Percentiles rank a stretch among this genome's conserved stretches.
Evolutionary conservation across 2,888 invertebrate species (phyloP).

Genomic region (Melanostoma scalare): DNA sequence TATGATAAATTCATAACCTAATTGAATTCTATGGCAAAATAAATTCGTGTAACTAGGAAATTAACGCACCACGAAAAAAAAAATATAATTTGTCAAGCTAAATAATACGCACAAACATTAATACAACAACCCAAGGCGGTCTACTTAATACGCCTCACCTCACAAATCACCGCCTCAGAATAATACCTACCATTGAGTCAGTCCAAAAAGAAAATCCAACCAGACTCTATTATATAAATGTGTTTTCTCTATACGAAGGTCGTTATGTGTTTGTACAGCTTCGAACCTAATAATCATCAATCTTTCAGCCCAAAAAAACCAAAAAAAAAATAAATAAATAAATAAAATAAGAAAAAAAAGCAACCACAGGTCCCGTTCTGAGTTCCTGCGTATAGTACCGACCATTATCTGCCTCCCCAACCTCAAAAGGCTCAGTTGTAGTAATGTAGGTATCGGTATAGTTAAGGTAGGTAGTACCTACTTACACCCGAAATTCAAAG

Average conservation of each 20-base stretch:
- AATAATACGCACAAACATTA: too few species aligned
- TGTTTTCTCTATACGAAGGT: neutral
- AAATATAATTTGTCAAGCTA: neutral
- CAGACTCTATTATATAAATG: constrained; percentile 2
- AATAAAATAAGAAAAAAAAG: constrained; percentile 11
- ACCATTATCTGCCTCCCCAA: constrained; percentile 25
- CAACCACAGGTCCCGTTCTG: constrained; percentile 23
- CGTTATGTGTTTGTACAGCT: constrained; percentile 45
- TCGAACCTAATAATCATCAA: constrained; percentile 70
- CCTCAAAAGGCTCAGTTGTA: neutral
- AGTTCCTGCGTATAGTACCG: neutral
- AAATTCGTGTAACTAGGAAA: neutral
- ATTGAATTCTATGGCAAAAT: neutral
- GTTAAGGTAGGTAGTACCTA: neutral
- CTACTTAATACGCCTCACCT: constrained; percentile 14
- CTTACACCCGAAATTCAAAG: constrained; percentile 36
- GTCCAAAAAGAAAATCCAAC: neutral
- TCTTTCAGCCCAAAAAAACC: constrained; percentile 55
- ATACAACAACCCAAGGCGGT: neutral
- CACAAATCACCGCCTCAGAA: constrained; percentile 35
- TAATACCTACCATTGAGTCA: neutral
- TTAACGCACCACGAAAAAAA: neutral
- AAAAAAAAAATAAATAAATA: constrained; percentile 18
- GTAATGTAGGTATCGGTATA: neutral
- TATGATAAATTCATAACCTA: neutral